Evolutionary conservation across 2,888 invertebrate species (phyloP), one percentile per base, ranked within the genome.

Genomic region (Diloba caeruleocephala): DNA sequence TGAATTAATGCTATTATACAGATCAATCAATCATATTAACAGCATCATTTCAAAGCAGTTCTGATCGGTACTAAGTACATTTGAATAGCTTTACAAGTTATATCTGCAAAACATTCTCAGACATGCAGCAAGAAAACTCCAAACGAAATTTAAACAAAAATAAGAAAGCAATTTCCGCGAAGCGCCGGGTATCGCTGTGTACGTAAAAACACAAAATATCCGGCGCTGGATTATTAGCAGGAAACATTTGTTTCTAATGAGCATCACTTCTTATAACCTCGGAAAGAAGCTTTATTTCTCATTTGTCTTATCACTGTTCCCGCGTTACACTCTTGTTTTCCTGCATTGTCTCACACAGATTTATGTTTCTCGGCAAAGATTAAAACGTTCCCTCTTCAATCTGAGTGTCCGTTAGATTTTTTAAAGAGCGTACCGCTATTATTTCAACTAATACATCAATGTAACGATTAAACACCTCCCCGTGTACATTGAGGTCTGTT

Each of bases 381-480:
- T 79, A 78, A 69, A 71, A 50, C 52, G 54, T 62, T 60, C 12
- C 7, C 32, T 7, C 9, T 48, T 23, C 36, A 39, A 34, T 31
- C 37, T 39, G 46, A 53, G 51, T 66, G 69, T 71, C 71, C 60
- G 64, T 70, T 70, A 61, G 19, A 55, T 41, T 65, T 74, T 70
- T 64, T 72, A 56, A 2, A 45, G 39, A 59, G 25, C 45, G 51
- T 45, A 23, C 29, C 29, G 41, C 46, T 72, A 71, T 81, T 79
- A 76, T 78, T 79, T 82, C 77, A 71, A 68, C 76, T 78, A 82
- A 87, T 87, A 79, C 84, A 87, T 89, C 89, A 89, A 80, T 82
- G 85, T 87, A 80, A 68, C 83, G 81, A 84, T 87, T 84, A 84
- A 85, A 88, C 84, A 84, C 81, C 82, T 84, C 79, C 77, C 73